A percentile compares a stretch with the other conserved stretches of the same genome.
These are phyloP conservation scores for Gonocerus acuteangulatus DNA, from an alignment of 2,888 invertebrate species.

Conservation along the genomic window DNA sequence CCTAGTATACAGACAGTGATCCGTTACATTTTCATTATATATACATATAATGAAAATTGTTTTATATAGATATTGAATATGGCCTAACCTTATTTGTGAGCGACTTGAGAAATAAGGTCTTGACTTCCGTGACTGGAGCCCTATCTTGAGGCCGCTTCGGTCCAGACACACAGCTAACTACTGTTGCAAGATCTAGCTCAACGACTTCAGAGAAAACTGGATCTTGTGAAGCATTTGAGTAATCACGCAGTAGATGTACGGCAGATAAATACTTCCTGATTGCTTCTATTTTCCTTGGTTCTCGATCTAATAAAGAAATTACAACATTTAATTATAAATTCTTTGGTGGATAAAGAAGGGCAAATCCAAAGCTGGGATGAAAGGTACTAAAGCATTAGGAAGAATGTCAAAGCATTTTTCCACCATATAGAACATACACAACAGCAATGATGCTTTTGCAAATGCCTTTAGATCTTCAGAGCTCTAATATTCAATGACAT, in stretches of 20 bases:
- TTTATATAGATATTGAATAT: too few relatives aligned
- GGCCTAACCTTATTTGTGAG: slow-evolving; percentile 79
- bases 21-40: too few relatives aligned
- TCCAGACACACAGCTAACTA: slow-evolving; percentile 91
- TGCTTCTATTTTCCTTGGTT: slow-evolving; percentile 63
- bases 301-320: slow-evolving; percentile 63
- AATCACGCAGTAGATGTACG: slow-evolving; percentile 78
- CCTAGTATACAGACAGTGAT: too few relatives aligned
- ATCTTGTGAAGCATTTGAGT: slow-evolving; percentile 63
- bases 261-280: slow-evolving; percentile 76
- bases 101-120: slow-evolving; percentile 76
- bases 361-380: too few relatives aligned
- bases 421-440: too few relatives aligned
- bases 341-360: too few relatives aligned
- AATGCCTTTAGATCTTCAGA: too few relatives aligned
- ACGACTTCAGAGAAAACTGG: slow-evolving; percentile 73
- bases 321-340: not conserved
- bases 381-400: too few relatives aligned
- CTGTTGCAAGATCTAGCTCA: slow-evolving; percentile 74
- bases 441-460: too few relatives aligned
- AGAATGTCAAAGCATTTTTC: too few relatives aligned
- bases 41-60: too few relatives aligned
- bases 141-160: slow-evolving; percentile 96
- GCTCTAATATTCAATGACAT: too few relatives aligned
- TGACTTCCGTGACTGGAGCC: slow-evolving; percentile 84